Base-by-base conservation (phyloP, 2,797 vertebrate species). In the Schizothorax lantsangensis region DNA sequence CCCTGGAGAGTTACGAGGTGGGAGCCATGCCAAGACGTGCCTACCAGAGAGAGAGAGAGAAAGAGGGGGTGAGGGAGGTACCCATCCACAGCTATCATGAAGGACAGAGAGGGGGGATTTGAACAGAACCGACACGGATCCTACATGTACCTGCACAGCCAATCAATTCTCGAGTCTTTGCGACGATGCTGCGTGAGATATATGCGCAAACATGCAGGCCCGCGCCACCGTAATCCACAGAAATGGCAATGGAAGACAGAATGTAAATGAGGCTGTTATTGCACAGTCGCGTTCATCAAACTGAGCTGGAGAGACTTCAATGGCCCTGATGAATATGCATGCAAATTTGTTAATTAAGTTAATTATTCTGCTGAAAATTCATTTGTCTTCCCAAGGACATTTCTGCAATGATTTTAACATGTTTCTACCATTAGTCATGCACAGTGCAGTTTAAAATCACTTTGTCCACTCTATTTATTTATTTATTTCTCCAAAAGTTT, bases 261-360 rank as follows among this genome's bases (percentile, higher is more conserved):
- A 99, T 99, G 97, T 97, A 99, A 99, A 99, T 99, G 97, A 99
- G 97, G 97, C 97, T 97, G 97, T 98, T 99, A 99, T 99, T 99
- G 99, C 97, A 97, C 97, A 92, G 92, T 97, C 97, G 96, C 96
- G 97, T 97, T 99, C 98, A 99, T 99, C 98, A 99, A 98, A 97
- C 97, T 96, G 97, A 97, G 97, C 97, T 99, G 98, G 97, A 98
- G 98, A 99, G 98, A 98, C 97, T 98, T 98, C 97, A 98, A 98
- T 98, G 97, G 97, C 97, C 97, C 97, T 99, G 97, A 98, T 99
- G 97, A 99, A 99, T 99, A 99, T 99, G 98, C 97, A 99, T 98
- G 97, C 96, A 97, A 97, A 97, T 97, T 97, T 97, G 97, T 97
- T 97, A 97, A 97, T 97, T 97, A 97, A 97, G 96, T 97, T 97